Evolutionary conservation across 1,140 invertebrate species (phyloP), one percentile per base, ranked within the genome.

Genomic region (Whitmania pigra): DNA sequence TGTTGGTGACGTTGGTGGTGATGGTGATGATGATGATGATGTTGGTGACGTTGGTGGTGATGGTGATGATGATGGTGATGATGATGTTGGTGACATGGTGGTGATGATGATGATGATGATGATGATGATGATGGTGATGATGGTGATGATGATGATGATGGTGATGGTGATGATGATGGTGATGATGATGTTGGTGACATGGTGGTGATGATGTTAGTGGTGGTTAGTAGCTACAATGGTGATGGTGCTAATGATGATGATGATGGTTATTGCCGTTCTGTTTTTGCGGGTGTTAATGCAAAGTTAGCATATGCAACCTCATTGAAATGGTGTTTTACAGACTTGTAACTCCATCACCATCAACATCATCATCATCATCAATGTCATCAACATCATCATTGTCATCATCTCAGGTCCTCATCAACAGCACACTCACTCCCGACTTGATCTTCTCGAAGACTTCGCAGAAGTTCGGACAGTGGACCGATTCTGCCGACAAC

Each of bases 361-460:
- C 40, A 43, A 6, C 40, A 43, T 43, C 40, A 43, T 43, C 40
- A 43, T 13, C 13, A 13, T n/a, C n/a, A n/a, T n/a, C n/a, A n/a
- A n/a, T n/a, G n/a, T 17, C 9, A 49, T 1, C 43, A 49, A 0
- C 43, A 49, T 49, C 43, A 25, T 63, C 22, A 63, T 63, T 1
- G 9, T 25, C 57, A 63, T 13, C 29, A 31, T 31, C 11, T 11
- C 80, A 93, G 90, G 93, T 94, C 75, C 92, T 97, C 69, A 96
- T 98, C 78, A 97, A 98, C 85, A 96, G 93, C 79, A 97, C 93
- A 55, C 93, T 98, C 76, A 96, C 93, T 54, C 91, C 93, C 53
- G 94, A 91, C 77, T 97, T 97, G 94, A 94, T 91, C 55, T 97
- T 97, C 81, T 97, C 94, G 54, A 97, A 97, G 84, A 98, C 94